phyloP scores from a whole-genome alignment of 2,797 vertebrate genomes.

The Diceros bicornis region DNA sequence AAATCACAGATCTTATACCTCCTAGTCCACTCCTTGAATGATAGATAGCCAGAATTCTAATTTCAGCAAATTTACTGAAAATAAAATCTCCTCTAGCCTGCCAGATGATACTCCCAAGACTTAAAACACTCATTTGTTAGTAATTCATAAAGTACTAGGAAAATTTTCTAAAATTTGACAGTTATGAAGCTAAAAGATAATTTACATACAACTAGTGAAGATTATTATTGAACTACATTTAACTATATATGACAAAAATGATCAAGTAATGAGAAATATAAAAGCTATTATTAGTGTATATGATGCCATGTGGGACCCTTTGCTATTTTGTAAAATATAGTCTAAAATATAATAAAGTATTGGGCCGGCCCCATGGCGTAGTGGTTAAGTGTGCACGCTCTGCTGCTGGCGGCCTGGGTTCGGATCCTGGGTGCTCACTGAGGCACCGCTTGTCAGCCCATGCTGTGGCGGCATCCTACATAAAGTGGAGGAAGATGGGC shows the following conservation, averaged over 20 bases:
- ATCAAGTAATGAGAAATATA: conserved; percentile 48
- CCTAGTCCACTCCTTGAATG: neutral
- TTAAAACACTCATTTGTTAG: conserved; percentile 35
- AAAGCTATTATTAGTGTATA: conserved; percentile 37
- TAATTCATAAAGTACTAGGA: conserved; percentile 31
- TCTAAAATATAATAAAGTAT: conserved; percentile 31
- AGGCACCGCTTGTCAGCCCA: no score
- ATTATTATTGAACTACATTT: neutral
- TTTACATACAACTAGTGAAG: neutral
- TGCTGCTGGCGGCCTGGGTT: no score
- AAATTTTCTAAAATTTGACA: conserved; percentile 47
- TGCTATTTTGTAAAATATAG: neutral
- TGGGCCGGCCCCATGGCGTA: neutral
- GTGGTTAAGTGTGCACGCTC: no score
- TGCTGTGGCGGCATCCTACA: no score
- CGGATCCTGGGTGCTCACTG: no score
- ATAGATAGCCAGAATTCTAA: conserved; percentile 27
- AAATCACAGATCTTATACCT: neutral
- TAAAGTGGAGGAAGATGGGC: no score
- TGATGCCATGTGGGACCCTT: neutral
- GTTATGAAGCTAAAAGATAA: conserved; percentile 42
- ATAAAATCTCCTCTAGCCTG: neutral
- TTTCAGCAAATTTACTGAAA: conserved; percentile 29
- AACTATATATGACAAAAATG: conserved; percentile 39
- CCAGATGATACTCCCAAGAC: neutral